Percentiles rank a stretch among this genome's conserved stretches.
Conservation (phyloP, 1,140 invertebrate genomes). For the Hylaeus anthracinus region DNA sequence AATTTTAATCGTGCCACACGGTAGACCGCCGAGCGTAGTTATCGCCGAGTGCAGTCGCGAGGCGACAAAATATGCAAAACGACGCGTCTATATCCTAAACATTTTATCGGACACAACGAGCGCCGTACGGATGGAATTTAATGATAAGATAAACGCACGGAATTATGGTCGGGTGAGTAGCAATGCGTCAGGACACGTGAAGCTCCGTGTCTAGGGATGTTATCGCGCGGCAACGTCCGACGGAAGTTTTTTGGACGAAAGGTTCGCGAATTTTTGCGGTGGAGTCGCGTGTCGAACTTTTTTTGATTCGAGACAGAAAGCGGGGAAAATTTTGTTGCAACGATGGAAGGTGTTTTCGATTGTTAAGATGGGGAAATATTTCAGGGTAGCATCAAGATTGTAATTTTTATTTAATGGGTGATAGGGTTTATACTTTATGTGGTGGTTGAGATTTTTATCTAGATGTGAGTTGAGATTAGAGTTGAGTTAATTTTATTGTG, state of each 20-base stretch:
- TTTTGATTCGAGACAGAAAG: too few species aligned
- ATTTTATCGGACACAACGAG: constrained; percentile 45
- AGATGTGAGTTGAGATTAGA: too few species aligned
- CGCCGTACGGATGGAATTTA: constrained; percentile 13
- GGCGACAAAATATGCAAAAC: constrained; percentile 32
- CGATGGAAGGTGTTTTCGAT: too few species aligned
- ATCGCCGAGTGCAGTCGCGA: constrained; percentile 18
- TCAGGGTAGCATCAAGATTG: too few species aligned
- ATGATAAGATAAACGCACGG: constrained; percentile 39
- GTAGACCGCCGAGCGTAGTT: constrained; percentile 33
- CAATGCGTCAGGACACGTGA: not conserved
- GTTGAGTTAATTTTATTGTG: too few species aligned
- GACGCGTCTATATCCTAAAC: constrained; percentile 22
- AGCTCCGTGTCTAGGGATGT: not conserved
- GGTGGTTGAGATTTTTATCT: too few species aligned
- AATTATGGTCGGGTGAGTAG: constrained; percentile 1
- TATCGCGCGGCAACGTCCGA: not conserved
- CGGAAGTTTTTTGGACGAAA: not conserved
- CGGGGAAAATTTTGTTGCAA: too few species aligned
- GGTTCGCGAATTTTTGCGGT: too few species aligned
- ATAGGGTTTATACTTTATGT: too few species aligned
- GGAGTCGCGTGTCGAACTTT: too few species aligned
- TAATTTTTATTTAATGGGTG: too few species aligned
- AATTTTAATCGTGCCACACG: constrained; percentile 39
- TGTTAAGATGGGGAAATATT: too few species aligned